Conservation (phyloP, 2,888 invertebrate species). For the Eurytoma californica region DNA sequence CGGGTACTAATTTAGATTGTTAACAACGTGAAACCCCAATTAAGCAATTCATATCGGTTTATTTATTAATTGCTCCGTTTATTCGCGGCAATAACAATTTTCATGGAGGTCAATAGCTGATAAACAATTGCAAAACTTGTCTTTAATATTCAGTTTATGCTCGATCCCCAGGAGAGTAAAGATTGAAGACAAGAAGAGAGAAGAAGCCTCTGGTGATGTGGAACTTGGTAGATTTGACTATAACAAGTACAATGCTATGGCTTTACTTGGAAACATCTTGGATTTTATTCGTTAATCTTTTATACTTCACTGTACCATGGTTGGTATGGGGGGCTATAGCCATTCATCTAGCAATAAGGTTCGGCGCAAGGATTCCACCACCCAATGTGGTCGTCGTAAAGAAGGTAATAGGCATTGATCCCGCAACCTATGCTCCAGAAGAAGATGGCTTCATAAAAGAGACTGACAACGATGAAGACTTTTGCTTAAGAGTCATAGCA, state of each 20-base stretch:
- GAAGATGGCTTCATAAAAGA: slow-evolving; percentile 57
- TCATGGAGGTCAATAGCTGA: slow-evolving; percentile 12
- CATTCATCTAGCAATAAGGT: slow-evolving; percentile 62
- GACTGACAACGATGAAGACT: slow-evolving; percentile 57
- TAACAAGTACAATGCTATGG: slow-evolving; percentile 65
- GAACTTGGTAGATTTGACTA: slow-evolving; percentile 57
- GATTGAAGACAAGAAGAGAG: slow-evolving; percentile 2
- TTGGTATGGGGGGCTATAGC: slow-evolving; percentile 66
- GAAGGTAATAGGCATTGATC: slow-evolving; percentile 70
- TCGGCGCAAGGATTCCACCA: slow-evolving; percentile 64
- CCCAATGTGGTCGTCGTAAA: slow-evolving; percentile 63
- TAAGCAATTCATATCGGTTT: neutral
- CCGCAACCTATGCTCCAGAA: slow-evolving; percentile 55
- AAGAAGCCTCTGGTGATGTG: slow-evolving; percentile 37
- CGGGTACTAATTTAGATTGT: neutral
- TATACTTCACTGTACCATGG: slow-evolving; percentile 69
- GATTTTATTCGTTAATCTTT: slow-evolving; percentile 60
- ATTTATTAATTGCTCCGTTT: neutral
- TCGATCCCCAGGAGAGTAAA: neutral
- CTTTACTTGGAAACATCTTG: slow-evolving; percentile 64
- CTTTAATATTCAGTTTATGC: neutral
- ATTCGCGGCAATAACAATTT: slow-evolving; percentile 7
- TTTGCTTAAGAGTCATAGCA: slow-evolving; percentile 80
- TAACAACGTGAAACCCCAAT: slow-evolving; percentile 1
- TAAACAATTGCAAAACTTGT: slow-evolving; percentile 10